Evolutionary conservation across 2,888 invertebrate genomes (phyloP).

Genomic region (Falcaria lacertinaria): DNA sequence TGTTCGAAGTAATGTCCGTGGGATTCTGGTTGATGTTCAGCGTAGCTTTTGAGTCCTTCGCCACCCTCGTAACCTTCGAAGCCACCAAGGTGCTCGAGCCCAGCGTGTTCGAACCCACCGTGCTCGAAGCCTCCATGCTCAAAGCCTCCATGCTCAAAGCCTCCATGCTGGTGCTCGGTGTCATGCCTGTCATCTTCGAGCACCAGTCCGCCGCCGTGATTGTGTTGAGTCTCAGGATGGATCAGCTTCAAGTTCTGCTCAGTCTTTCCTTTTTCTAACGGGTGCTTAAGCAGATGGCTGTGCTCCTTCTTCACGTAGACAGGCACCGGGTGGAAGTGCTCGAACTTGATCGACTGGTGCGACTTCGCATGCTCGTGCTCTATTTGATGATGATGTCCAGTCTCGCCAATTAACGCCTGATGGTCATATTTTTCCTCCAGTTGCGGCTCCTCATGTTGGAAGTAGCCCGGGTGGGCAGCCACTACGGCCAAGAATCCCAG

Average conservation of each 20-base stretch:
- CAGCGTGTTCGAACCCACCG: constrained; percentile 40
- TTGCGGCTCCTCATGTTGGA: constrained; percentile 66
- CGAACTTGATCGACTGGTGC: constrained; percentile 84
- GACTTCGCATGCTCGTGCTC: constrained; percentile 84
- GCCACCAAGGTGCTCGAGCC: constrained; percentile 37
- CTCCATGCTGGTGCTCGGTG: constrained; percentile 53
- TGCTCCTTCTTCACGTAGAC: constrained; percentile 85
- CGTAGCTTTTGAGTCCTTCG: constrained; percentile 60
- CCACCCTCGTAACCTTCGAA: constrained; percentile 52
- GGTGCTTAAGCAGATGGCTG: constrained; percentile 82
- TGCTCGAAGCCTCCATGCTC: constrained; percentile 32
- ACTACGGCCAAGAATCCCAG: constrained; percentile 70
- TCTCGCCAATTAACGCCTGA: constrained; percentile 61
- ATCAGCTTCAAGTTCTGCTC: constrained; percentile 80
- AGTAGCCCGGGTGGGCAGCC: constrained; percentile 65
- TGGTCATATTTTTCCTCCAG: constrained; percentile 59
- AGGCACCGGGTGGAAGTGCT: constrained; percentile 85
- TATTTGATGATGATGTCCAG: constrained; percentile 80
- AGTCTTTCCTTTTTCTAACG: constrained; percentile 81
- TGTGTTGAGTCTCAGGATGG: constrained; percentile 81
- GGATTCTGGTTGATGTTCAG: constrained; percentile 49
- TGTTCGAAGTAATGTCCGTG: constrained; percentile 54
- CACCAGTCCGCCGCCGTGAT: constrained; percentile 79
- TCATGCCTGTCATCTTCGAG: constrained; percentile 79
- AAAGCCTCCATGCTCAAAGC: constrained; percentile 39